phyloP scores from a whole-genome alignment of 2,888 invertebrate species.

The Thecocarcelia acutangulata region DNA sequence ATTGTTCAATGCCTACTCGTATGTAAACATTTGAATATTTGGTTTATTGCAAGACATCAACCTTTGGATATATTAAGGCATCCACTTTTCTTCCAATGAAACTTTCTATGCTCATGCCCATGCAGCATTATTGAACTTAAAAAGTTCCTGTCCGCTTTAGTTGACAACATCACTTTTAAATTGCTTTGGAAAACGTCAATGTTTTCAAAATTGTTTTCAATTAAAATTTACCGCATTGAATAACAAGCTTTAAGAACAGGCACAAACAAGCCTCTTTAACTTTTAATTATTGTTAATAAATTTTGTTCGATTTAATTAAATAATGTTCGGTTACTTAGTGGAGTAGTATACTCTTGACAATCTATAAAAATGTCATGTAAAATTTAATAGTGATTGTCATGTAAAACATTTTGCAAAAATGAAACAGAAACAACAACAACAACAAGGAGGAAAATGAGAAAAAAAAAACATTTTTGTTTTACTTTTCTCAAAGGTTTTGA shows the following conservation, averaged over 20 bases:
- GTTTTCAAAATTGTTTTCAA: background rate
- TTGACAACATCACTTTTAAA: background rate
- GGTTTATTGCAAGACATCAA: too few relatives aligned
- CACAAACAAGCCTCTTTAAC: slow-evolving; percentile 26
- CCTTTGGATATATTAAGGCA: too few relatives aligned
- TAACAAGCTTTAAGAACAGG: background rate
- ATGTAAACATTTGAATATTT: too few relatives aligned
- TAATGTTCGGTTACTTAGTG: slow-evolving; percentile 31
- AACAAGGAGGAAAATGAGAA: background rate
- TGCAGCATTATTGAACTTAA: background rate
- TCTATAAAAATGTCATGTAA: slow-evolving; percentile 60
- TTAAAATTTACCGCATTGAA: slow-evolving; percentile 1
- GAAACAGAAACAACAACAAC: slow-evolving; percentile 11
- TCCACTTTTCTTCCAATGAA: too few relatives aligned
- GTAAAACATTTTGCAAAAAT: slow-evolving; percentile 64
- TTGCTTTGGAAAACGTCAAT: background rate
- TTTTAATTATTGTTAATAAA: slow-evolving; percentile 58
- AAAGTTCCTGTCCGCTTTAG: background rate
- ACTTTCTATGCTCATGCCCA: background rate
- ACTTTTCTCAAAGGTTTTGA: slow-evolving; percentile 45
- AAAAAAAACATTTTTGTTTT: slow-evolving; percentile 16
- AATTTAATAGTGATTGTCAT: slow-evolving; percentile 66
- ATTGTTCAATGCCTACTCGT: too few relatives aligned
- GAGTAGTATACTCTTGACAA: slow-evolving; percentile 18
- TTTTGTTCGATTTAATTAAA: slow-evolving; percentile 54